These are phyloP conservation scores for Sturnus vulgaris DNA, from an alignment of 2,113 vertebrate species.

Conservation along the genomic window DNA sequence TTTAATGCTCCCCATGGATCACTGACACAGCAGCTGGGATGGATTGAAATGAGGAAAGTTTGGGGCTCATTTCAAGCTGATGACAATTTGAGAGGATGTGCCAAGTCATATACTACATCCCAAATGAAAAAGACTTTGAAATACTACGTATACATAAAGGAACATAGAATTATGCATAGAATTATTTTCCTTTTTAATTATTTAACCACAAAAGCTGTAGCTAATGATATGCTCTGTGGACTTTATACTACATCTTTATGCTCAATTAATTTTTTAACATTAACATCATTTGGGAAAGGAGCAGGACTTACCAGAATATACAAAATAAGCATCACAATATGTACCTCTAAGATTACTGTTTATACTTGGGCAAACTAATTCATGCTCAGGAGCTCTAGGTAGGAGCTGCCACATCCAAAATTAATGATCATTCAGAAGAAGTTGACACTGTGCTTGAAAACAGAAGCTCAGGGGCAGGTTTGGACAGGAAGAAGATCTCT, in stretches of 20 bases:
- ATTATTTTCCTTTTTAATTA: conserved; percentile 1
- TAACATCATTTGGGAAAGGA: background rate
- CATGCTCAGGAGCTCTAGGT: background rate
- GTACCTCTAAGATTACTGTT: background rate
- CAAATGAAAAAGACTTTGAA: background rate
- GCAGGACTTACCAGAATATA: background rate
- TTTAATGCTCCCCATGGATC: background rate
- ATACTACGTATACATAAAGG: background rate
- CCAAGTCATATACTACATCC: background rate
- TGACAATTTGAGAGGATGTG: background rate
- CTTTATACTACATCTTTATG: background rate
- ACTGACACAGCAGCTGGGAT: background rate
- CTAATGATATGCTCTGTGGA: background rate
- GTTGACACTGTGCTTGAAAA: background rate
- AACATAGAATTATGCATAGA: background rate
- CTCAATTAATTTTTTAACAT: background rate
- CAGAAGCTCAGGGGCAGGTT: background rate
- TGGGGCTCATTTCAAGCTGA: background rate
- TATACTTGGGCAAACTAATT: background rate
- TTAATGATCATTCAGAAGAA: background rate
- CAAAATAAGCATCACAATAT: background rate
- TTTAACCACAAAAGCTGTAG: background rate
- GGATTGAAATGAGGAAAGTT: background rate
- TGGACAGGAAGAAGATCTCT: background rate
- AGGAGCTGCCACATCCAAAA: background rate